Evolutionary conservation across 2,888 invertebrate species (phyloP).

Genomic region (Myopa tessellatipennis): DNA sequence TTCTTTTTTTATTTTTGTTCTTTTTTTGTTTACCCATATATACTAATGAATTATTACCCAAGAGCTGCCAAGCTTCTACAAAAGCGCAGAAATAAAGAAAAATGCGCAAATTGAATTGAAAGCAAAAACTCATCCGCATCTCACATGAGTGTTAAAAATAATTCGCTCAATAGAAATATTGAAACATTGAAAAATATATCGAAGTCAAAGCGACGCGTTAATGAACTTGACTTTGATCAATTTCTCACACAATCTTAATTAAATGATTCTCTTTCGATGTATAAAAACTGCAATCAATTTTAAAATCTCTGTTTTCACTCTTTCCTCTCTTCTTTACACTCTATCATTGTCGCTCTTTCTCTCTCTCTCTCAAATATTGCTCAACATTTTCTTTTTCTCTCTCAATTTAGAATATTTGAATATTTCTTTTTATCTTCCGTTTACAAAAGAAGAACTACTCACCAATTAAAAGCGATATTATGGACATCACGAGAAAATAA

Average conservation of each 20-base stretch:
- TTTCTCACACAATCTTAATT: no score
- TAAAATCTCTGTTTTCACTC: neutral
- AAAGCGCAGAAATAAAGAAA: no score
- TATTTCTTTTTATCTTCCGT: neutral
- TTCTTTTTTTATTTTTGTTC: no score
- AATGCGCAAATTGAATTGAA: no score
- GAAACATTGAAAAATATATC: neutral
- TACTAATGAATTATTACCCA: no score
- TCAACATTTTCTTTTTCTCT: neutral
- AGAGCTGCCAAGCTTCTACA: no score
- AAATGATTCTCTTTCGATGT: no score
- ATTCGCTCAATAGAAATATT: neutral
- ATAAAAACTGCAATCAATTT: no score
- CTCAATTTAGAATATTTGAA: neutral
- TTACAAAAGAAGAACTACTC: slow-evolving; percentile 55
- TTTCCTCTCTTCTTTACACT: neutral
- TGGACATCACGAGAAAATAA: slow-evolving; percentile 81
- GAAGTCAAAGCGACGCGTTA: neutral
- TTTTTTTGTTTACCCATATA: no score
- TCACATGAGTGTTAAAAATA: neutral
- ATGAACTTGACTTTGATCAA: slow-evolving; percentile 3
- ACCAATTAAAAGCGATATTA: slow-evolving; percentile 77
- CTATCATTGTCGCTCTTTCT: neutral
- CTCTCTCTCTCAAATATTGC: no score
- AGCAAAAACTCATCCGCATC: neutral